A percentile compares a stretch with the other conserved stretches of the same genome.
Evolutionary conservation across 2,888 invertebrate genomes (phyloP).

Genomic region (Orthonevra nobilis): DNA sequence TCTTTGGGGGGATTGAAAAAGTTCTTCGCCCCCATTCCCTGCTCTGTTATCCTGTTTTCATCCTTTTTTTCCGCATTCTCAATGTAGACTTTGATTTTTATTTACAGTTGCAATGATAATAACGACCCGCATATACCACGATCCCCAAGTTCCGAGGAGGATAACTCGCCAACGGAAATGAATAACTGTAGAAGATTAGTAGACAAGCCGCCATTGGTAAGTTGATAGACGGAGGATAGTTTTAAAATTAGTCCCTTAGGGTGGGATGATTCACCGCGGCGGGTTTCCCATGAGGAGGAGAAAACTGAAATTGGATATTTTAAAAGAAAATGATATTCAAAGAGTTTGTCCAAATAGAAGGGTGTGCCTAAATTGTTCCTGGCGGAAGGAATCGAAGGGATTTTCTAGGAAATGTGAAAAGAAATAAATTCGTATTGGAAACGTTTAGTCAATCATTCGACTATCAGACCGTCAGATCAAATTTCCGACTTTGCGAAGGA

Average conservation of each 20-base stretch:
- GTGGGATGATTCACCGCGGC: slow-evolving; percentile 10
- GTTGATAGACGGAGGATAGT: slow-evolving; percentile 45
- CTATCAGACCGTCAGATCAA: too few species aligned
- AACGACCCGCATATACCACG: slow-evolving; percentile 73
- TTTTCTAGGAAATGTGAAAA: too few species aligned
- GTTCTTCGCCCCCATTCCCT: slow-evolving; percentile 15
- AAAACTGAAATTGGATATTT: too few species aligned
- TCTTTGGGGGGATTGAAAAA: slow-evolving; percentile 50
- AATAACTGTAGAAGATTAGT: slow-evolving; percentile 91
- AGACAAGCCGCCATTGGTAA: slow-evolving; percentile 88
- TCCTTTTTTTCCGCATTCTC: slow-evolving; percentile 28
- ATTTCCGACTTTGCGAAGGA: too few species aligned
- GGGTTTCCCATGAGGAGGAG: too few species aligned
- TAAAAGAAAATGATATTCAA: too few species aligned
- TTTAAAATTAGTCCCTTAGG: slow-evolving; percentile 4
- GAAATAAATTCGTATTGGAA: too few species aligned
- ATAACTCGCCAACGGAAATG: slow-evolving; percentile 92
- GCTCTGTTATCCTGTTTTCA: neutral
- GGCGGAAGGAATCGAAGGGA: too few species aligned
- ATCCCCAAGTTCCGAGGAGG: slow-evolving; percentile 88
- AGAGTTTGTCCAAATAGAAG: too few species aligned
- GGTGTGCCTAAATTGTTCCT: too few species aligned
- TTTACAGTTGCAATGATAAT: slow-evolving; percentile 71
- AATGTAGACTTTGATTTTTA: slow-evolving; percentile 40
- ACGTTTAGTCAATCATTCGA: too few species aligned